Evolutionary conservation across 2,797 vertebrate species (phyloP), one percentile per base, ranked within the genome.

Genomic region (Myotis daubentonii): DNA sequence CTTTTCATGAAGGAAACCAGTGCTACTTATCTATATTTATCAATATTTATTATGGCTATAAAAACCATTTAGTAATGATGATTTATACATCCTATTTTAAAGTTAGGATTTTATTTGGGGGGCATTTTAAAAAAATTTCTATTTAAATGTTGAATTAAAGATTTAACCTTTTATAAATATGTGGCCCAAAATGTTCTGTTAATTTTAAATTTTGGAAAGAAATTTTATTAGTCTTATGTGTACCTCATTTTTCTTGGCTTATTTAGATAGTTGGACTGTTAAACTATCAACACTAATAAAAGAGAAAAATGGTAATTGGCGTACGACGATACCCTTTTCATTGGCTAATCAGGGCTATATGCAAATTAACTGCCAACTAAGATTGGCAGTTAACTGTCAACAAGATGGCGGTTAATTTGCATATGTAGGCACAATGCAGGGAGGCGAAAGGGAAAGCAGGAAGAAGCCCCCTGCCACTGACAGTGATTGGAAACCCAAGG

Each of bases 211-310:
- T 84, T 87, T 92, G 23, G 25, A 90, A 93, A 95, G 75, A 75
- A 94, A 70, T 91, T 94, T 38, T 90, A 96, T 85, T 96, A 93
- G 22, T 88, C 17, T 79, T 44, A 85, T 60, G 93, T 90, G 41
- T 87, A 97, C 70, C 88, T n/a, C 68, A 86, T 96, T 94, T 71
- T 96, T 94, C 89, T 96, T 97, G 41, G 30, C 22, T 84, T 92
- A 84, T 78, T 95, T 87, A 78, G 20, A 49, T 76, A 66, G 95
- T 96, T 95, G 82, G 44, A 23, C 23, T n/a, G 25, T n/a, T n/a
- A n/a, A n/a, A n/a, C n/a, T n/a, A n/a, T n/a, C n/a, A n/a, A n/a
- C n/a, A n/a, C n/a, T n/a, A n/a, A n/a, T n/a, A n/a, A n/a, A n/a
- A n/a, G n/a, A n/a, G n/a, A n/a, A n/a, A n/a, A n/a, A n/a, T n/a